Percentiles rank a stretch among this genome's conserved stretches.
Conservation (phyloP, 1,140 invertebrate species). For the Pollicipes pollicipes region DNA sequence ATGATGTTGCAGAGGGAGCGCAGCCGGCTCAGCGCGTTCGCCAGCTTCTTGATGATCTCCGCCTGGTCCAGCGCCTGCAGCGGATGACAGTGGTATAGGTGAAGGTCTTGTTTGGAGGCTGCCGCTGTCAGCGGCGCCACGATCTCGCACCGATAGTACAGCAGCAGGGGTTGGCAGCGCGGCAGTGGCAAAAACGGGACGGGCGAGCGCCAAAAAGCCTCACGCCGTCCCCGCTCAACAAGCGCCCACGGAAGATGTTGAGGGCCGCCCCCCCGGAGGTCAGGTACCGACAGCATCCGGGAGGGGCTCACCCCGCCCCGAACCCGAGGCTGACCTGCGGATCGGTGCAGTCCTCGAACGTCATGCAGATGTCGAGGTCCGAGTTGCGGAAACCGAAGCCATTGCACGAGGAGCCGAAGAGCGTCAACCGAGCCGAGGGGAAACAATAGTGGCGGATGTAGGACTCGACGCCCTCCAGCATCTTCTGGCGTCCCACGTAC, state of each 20-base stretch:
- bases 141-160: too few species aligned
- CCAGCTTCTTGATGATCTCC: slow-evolving; percentile 29
- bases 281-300: too few species aligned
- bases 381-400: slow-evolving; percentile 40
- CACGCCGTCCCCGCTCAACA: too few species aligned
- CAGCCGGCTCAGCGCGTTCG: slow-evolving; percentile 26
- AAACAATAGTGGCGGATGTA: slow-evolving; percentile 23
- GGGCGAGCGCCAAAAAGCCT: too few species aligned
- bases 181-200: too few species aligned
- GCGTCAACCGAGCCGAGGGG: slow-evolving; percentile 28
- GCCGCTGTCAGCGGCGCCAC: too few species aligned
- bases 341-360: slow-evolving; percentile 28
- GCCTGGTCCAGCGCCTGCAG: slow-evolving; percentile 27
- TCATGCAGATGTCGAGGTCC: slow-evolving; percentile 43
- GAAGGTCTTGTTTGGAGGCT: too few species aligned
- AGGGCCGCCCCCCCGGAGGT: too few species aligned
- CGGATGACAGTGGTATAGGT: slow-evolving; percentile 11
- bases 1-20: slow-evolving; percentile 29
- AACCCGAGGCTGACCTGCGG: slow-evolving; percentile 19
- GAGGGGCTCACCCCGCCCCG: too few species aligned
- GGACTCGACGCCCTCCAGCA: slow-evolving; percentile 26
- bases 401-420: slow-evolving; percentile 45
- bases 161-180: too few species aligned
- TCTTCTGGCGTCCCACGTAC: slow-evolving; percentile 23
- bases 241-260: too few species aligned